Evolutionary conservation across 30 jellyfish, hydroid and myxozoan genomes (phyloP).

Genomic region (Aurelia sp.): DNA sequence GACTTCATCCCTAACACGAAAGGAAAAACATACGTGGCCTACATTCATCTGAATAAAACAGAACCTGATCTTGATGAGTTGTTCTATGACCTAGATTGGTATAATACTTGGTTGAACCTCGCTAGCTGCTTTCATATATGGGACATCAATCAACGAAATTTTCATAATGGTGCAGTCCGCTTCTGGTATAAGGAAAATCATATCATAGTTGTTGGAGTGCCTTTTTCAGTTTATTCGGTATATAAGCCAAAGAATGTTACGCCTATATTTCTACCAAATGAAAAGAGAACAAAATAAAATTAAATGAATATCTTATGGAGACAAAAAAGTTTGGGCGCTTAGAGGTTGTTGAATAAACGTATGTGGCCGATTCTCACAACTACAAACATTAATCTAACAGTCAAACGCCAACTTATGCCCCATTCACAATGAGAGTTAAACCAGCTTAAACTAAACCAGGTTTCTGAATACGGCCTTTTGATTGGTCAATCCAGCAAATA

Average conservation of each 20-base stretch:
- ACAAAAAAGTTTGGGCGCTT: too few relatives aligned
- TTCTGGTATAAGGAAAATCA: slow-evolving; percentile 86
- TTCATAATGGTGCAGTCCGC: slow-evolving; percentile 80
- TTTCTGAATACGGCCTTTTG: too few relatives aligned
- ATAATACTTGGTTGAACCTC: slow-evolving; percentile 47
- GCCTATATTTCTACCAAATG: slow-evolving; percentile 52
- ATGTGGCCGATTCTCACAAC: too few relatives aligned
- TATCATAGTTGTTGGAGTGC: slow-evolving; percentile 70
- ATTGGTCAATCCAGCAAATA: too few relatives aligned
- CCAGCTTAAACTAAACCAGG: too few relatives aligned
- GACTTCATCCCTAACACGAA: slow-evolving; percentile 90
- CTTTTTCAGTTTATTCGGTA: slow-evolving; percentile 67
- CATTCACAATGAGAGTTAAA: too few relatives aligned
- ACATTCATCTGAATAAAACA: slow-evolving; percentile 47
- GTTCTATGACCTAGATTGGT: background rate
- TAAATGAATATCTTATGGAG: too few relatives aligned
- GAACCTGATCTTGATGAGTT: background rate
- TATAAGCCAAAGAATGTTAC: slow-evolving; percentile 69
- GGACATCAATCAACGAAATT: slow-evolving; percentile 90
- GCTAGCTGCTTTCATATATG: slow-evolving; percentile 87
- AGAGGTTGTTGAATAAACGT: too few relatives aligned
- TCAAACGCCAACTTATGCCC: too few relatives aligned
- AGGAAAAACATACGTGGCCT: slow-evolving; percentile 84
- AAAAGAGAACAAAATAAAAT: background rate
- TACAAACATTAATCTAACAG: too few relatives aligned